Evolutionary conservation across 2,888 invertebrate genomes (phyloP), one percentile per base, ranked within the genome.

Genomic region (Chironomus tentans): DNA sequence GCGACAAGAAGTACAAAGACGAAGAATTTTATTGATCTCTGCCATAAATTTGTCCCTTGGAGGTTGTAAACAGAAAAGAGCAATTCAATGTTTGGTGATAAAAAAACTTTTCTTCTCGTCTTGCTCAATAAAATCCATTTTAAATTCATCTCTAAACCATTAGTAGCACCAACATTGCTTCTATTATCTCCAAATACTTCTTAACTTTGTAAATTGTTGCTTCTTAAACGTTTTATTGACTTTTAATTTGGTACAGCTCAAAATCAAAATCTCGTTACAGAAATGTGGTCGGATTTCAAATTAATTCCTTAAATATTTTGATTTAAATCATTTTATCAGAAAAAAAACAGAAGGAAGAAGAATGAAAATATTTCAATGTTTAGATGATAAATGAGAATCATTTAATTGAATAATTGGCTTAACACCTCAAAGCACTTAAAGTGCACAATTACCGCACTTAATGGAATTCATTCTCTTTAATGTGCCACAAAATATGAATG

Each of bases 331-430:
- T 22, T 62, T 21, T 62, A 38, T 10, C 62, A 70, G n/a, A n/a
- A n/a, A 50, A 28, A 38, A 38, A 38, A 38, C 38, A 38, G 38
- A 10, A 38, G 10, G 38, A 38, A 38, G 38, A 10, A 38, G 38
- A 50, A 18, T 70, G 50, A 50, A 70, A 47, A 48, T 13, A 15
- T 0, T n/a, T 68, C 10, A 18, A 28, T 12, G 10, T 2, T 22
- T 2, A 12, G 24, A 4, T 70, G 70, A 70, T 70, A 70, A 70
- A 70, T 70, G 46, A 70, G 12, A 18, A 48, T 70, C 48, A 48
- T 70, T 70, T 70, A 70, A 12, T 22, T 15, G 22, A 70, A 70
- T 70, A 70, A 70, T 70, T 70, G 70, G 70, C 70, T 70, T 70
- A 48, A 47, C 48, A 70, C 70, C 50, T 70, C 47, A 13, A 70